Base-by-base conservation (phyloP, 2,888 invertebrate genomes). In the Cantharis nigra region DNA sequence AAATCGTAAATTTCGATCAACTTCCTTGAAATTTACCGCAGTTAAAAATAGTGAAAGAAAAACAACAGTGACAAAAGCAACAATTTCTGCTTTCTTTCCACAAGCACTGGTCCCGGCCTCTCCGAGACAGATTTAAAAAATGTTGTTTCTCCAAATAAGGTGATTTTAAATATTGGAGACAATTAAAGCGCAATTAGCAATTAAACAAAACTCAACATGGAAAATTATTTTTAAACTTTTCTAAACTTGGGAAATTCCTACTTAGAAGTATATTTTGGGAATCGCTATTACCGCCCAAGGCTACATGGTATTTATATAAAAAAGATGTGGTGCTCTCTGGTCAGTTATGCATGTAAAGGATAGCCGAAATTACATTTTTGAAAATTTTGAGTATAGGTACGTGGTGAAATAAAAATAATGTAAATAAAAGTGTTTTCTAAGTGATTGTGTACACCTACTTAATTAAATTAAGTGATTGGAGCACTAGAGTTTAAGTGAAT, bases 231-330 rank as follows among this genome's bases (percentile, higher is more conserved):
- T 67, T 67, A 16, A 23, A 67, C 65, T 67, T 67, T 67, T 67
- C 65, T 67, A 67, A 67, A 67, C 65, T 67, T 67, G 26, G 65
- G 65, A 67, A 67, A 67, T 67, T 20, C 65, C 65, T 67, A 67
- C 65, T 67, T 67, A 67, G 65, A 67, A 67, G n/a, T 49, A 71
- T 71, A 71, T 71, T 71, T 71, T 64, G 63, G 28, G 71, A 71
- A 71, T 18, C 9, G 33, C 70, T 30, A 70, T 20, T 49, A 62
- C 62, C 23, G 70, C 49, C 62, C 70, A 70, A 70, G 70, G 70
- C 70, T 70, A 49, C 49, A 49, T 49, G 20, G 70, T 70, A 70
- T 70, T 70, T 70, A 49, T 70, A 70, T 70, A 70, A 70, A 70
- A 70, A 70, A 28, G 30, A 18, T 26, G 65, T 26, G 20, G 20